phyloP scores from a whole-genome alignment of 1,140 invertebrate genomes.

The Amyelois transitella region DNA sequence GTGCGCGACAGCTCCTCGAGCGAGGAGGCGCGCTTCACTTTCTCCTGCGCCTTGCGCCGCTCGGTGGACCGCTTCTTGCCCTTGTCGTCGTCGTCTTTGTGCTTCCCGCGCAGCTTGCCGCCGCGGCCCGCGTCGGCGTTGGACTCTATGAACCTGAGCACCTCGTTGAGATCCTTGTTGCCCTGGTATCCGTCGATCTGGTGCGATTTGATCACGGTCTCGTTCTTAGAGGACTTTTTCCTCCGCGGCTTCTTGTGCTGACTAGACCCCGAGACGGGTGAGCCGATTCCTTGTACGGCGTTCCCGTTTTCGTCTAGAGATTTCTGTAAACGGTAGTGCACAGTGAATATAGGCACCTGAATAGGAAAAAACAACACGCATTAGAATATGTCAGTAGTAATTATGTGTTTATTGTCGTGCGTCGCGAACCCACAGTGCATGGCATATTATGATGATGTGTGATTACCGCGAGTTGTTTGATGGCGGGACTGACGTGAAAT shows the following conservation, averaged over 20 bases:
- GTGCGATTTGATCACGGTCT: slow-evolving; percentile 77
- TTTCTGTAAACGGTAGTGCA: slow-evolving; percentile 68
- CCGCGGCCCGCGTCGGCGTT: slow-evolving; percentile 50
- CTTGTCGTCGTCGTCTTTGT: slow-evolving; percentile 65
- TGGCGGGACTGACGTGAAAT: background rate
- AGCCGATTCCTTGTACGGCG: slow-evolving; percentile 74
- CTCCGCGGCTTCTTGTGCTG: slow-evolving; percentile 75
- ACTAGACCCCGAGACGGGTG: slow-evolving; percentile 68
- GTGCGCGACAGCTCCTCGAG: slow-evolving; percentile 82
- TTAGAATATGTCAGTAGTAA: slow-evolving; percentile 7
- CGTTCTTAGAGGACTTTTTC: slow-evolving; percentile 76
- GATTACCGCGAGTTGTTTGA: background rate
- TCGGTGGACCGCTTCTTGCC: slow-evolving; percentile 65
- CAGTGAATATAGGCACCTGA: slow-evolving; percentile 15
- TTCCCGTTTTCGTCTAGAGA: slow-evolving; percentile 81
- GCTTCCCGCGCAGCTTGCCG: slow-evolving; percentile 52
- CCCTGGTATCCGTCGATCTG: slow-evolving; percentile 80
- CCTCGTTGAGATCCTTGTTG: slow-evolving; percentile 75
- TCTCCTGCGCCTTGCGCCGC: slow-evolving; percentile 66
- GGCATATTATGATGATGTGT: background rate
- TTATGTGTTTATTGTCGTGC: background rate
- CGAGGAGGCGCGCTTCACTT: slow-evolving; percentile 79
- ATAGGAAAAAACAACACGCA: slow-evolving; percentile 37
- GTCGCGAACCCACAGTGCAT: background rate
- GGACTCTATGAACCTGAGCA: slow-evolving; percentile 77